Evolutionary conservation across 2,888 invertebrate species (phyloP).

Genomic region (Conops quadrifasciatus): DNA sequence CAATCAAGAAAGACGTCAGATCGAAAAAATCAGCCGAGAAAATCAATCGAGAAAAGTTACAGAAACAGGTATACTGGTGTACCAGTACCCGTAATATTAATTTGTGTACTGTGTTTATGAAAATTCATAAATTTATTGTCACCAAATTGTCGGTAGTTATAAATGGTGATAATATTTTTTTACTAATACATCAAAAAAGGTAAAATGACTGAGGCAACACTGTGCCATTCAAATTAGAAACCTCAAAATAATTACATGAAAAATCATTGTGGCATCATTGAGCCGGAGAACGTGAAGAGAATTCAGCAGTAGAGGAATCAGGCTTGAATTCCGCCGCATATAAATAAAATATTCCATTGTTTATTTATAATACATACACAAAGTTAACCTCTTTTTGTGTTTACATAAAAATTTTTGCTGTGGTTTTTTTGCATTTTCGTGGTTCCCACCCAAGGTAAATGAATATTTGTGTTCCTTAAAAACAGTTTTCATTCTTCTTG

Average conservation of each 20-base stretch:
- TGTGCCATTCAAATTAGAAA: no score
- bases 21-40: no score
- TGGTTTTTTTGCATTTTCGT: background rate
- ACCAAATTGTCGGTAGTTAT: no score
- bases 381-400: constrained; percentile 18
- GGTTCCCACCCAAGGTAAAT: background rate
- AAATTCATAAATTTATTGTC: no score
- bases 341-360: constrained; percentile 24
- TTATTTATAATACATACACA: constrained; percentile 16
- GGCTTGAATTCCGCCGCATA: constrained; percentile 5
- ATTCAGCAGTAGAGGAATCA: constrained; percentile 11
- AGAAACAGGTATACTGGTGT: no score
- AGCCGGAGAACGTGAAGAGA: background rate
- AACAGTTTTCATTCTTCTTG: background rate
- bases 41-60: no score
- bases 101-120: no score
- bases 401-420: constrained; percentile 9
- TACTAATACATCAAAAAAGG: no score
- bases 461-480: background rate
- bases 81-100: no score
- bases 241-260: constrained; percentile 5
- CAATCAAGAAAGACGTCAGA: no score
- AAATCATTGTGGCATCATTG: constrained; percentile 14
- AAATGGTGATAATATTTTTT: no score
- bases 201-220: no score